Evolutionary conservation across 1,140 invertebrate genomes (phyloP), one percentile per base, ranked within the genome.

Genomic region (Sitophilus oryzae): DNA sequence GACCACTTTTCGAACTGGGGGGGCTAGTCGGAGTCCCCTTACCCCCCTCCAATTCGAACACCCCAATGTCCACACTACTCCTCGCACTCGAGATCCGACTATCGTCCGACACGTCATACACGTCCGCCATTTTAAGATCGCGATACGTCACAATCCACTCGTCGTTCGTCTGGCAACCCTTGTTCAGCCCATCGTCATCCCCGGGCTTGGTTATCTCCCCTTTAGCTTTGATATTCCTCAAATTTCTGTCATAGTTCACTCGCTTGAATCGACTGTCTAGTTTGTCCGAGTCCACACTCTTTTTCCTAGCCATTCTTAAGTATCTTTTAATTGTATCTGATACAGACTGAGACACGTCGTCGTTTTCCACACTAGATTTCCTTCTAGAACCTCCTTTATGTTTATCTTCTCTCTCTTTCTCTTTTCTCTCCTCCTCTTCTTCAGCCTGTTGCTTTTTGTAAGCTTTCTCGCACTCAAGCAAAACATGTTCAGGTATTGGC

Each of bases 251-350:
- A 63, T 93, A 93, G 63, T 93, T 93, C 1, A 93, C 88, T 0
- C 88, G 79, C 65, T 91, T 91, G 62, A 92, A 93, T 14, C 85
- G 77, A 64, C 89, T 88, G 2, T 78, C 79, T 30, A 30, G 40
- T 66, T 88, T 87, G 44, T 89, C 87, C 2, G 84, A 79, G 59
- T 89, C 86, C 0, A 86, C 81, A 43, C 86, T 89, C 60, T 91
- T 91, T 63, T 91, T 91, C 4, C 89, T 73, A 0, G 87, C 88
- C 88, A 91, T 91, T 52, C 85, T 74, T 1, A 91, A 72, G 62
- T 91, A 91, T 1, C 88, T 74, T 65, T 89, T 90, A 20, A 91
- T 89, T 0, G 86, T 90, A 60, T 91, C 86, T 63, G 86, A 86
- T 2, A 91, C 88, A 0, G 88, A 90, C 23, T 88, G 88, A 0